A percentile compares a stretch with the other conserved stretches of the same genome.
Evolutionary conservation across 2,113 vertebrate species (phyloP).

Genomic region (Nerophis ophidion): DNA sequence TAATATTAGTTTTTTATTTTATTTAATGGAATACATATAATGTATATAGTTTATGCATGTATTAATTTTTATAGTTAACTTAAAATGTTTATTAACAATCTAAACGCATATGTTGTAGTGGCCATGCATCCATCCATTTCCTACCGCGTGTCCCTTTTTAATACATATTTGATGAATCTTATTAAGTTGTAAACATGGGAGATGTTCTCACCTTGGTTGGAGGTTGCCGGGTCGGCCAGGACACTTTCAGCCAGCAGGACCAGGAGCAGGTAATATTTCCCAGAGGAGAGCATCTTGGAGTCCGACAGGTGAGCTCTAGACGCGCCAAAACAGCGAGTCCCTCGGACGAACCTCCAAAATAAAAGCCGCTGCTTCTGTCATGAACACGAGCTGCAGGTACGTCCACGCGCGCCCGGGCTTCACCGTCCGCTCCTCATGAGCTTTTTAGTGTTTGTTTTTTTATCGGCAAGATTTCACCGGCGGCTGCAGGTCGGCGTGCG

Average conservation of each 20-base stretch:
- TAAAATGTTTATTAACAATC: too few relatives aligned
- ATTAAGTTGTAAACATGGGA: background rate
- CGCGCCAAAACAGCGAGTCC: constrained; percentile 26
- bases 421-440: constrained; percentile 28
- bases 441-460: background rate
- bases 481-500: constrained; percentile 8
- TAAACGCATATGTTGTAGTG: too few relatives aligned
- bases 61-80: too few relatives aligned
- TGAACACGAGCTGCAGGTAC: constrained; percentile 2
- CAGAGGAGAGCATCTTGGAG: constrained; percentile 57
- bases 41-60: too few relatives aligned
- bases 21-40: too few relatives aligned
- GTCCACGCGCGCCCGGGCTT: constrained; percentile 24
- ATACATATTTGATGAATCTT: too few relatives aligned
- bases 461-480: constrained; percentile 17
- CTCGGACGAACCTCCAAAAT: constrained; percentile 27
- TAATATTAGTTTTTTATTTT: too few relatives aligned
- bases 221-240: constrained; percentile 61
- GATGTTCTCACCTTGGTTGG: constrained; percentile 69
- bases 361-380: constrained; percentile 6
- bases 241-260: constrained; percentile 57
- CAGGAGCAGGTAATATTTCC: constrained; percentile 62
- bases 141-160: too few relatives aligned
- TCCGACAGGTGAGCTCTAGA: constrained; percentile 43
- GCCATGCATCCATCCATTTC: too few relatives aligned